Base-by-base conservation (phyloP, 2,113 vertebrate genomes). In the Oncorhynchus gorbuscha region DNA sequence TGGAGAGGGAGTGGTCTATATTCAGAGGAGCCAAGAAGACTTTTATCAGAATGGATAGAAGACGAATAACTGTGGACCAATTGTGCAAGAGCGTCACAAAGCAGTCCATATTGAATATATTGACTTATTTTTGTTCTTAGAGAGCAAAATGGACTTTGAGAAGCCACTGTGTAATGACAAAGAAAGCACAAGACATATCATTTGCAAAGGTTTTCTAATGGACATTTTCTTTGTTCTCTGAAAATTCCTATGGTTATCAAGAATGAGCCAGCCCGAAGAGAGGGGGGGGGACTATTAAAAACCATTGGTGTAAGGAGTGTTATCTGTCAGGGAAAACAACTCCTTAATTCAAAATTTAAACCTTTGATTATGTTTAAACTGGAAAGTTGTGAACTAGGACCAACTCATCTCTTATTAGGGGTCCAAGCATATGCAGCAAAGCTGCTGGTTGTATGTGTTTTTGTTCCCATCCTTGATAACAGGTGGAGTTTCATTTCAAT, bases 151-250 rank as follows among this genome's bases (percentile, higher is more conserved):
- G 18, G 71, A 51, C 66, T 32, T 28, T 68, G n/a, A 13, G 32
- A 48, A 28, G 66, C 26, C 28, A 32, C 66, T 68, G 9, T 68
- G 24, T 28, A 32, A 28, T 13, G 28, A 18, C 28, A 28, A 22
- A 4, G 35, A 77, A 77, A 81, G 80, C 83, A 84, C 83, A 81
- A 72, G n/a, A 1, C 51, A 16, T 55, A 30, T 39, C 39, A 68
- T 8, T 13, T 35, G 13, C 16, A 3, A 14, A 68, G 16, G 66
- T 28, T 68, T 28, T 59, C 61, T 69, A 3, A 1, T 26, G 51
- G 71, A 59, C 12, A 7, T 18, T 59, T n/a, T 59, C 14, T 51
- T 16, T 68, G 39, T 51, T 62, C n/a, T 35, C 14, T 69, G 71
- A 18, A 28, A 58, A 24, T 26, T 9, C 32, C 70, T 30, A 16